These are phyloP conservation scores for Capreolus pygargus DNA, from an alignment of 2,113 vertebrate species.

Conservation along the genomic window DNA sequence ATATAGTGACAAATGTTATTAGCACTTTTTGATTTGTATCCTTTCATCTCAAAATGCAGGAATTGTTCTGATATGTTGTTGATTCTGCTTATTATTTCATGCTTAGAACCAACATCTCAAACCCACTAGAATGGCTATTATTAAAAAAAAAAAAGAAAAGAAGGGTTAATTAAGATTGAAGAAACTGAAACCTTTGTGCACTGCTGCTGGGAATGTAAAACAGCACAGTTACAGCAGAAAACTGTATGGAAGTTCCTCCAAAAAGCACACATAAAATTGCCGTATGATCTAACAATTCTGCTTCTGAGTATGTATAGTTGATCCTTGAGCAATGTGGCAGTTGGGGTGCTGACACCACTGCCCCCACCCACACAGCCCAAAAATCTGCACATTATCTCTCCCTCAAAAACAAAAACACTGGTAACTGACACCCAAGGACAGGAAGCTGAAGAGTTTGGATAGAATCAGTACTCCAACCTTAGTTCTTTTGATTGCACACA, in stretches of 20 bases:
- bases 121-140: neutral
- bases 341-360: neutral
- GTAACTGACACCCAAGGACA: neutral
- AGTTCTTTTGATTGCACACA: neutral
- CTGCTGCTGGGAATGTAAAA: neutral
- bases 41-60: neutral
- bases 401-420: neutral
- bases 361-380: neutral
- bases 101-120: neutral
- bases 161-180: neutral
- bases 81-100: neutral
- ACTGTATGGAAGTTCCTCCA: neutral
- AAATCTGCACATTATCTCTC: neutral
- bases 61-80: neutral
- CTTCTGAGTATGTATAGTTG: neutral
- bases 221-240: neutral
- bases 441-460: neutral
- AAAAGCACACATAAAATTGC: neutral
- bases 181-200: neutral
- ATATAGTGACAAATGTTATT: neutral
- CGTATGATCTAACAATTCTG: neutral
- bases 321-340: neutral
- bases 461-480: neutral
- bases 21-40: neutral
- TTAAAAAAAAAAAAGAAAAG: neutral